A percentile compares a stretch with the other conserved stretches of the same genome.
These are phyloP conservation scores for Thymelicus acteon DNA, from an alignment of 2,888 invertebrate species.

Conservation along the genomic window DNA sequence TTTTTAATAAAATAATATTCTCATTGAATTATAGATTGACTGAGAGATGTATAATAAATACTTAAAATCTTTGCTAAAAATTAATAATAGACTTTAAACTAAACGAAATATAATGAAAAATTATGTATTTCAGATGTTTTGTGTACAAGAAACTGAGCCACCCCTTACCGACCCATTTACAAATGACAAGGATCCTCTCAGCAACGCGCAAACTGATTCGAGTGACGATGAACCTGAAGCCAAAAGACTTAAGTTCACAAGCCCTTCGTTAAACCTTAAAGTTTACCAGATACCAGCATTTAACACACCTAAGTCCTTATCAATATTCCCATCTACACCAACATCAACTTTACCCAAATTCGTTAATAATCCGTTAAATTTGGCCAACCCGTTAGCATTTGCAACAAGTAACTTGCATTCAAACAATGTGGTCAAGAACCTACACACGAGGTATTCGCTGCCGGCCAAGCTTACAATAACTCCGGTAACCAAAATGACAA, in stretches of 20 bases:
- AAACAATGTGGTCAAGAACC: slow-evolving; percentile 65
- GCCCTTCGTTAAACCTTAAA: slow-evolving; percentile 69
- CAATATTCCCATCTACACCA: slow-evolving; percentile 64
- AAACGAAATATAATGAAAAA: not conserved
- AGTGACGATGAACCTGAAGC: slow-evolving; percentile 72
- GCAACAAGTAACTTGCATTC: slow-evolving; percentile 58
- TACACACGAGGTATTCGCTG: slow-evolving; percentile 68
- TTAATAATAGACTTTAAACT: no score
- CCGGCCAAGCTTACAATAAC: slow-evolving; percentile 73
- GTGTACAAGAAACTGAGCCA: slow-evolving; percentile 72
- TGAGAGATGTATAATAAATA: no score
- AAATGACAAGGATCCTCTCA: slow-evolving; percentile 59
- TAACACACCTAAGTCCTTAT: slow-evolving; percentile 65
- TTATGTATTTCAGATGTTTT: slow-evolving; percentile 70
- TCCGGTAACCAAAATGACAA: slow-evolving; percentile 57
- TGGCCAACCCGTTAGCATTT: slow-evolving; percentile 71
- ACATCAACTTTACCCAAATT: slow-evolving; percentile 66
- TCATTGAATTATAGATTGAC: no score
- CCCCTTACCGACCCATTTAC: slow-evolving; percentile 64
- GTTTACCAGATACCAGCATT: slow-evolving; percentile 76
- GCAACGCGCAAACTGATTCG: slow-evolving; percentile 59
- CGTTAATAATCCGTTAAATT: slow-evolving; percentile 74
- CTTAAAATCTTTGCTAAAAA: no score
- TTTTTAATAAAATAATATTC: no score
- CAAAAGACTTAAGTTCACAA: slow-evolving; percentile 65